A percentile compares a stretch with the other conserved stretches of the same genome.
phyloP scores from a whole-genome alignment of 1,140 invertebrate genomes.

The Aphelinus certus region DNA sequence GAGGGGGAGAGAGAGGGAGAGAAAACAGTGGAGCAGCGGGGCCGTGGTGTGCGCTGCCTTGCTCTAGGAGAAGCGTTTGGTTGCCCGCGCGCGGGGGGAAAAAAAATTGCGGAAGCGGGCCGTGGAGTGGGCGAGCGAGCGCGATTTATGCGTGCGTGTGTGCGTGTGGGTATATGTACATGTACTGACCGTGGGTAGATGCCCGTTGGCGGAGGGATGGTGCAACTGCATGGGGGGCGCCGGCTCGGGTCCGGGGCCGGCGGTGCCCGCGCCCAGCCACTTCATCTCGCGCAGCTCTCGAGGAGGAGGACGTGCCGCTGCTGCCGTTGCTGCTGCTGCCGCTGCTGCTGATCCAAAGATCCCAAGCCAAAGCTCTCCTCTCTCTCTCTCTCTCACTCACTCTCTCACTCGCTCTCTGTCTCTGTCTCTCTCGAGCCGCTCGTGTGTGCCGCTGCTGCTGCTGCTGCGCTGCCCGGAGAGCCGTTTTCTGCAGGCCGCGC shows the following conservation, averaged over 20 bases:
- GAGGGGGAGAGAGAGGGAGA: slow-evolving; percentile 13
- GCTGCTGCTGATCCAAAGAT: no score
- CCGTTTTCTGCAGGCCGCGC: slow-evolving; percentile 23
- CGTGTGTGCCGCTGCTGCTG: no score
- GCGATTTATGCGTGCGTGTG: no score
- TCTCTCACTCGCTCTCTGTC: neutral
- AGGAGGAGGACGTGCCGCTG: no score
- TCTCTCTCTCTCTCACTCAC: neutral
- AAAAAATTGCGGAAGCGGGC: slow-evolving; percentile 14
- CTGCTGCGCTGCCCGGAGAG: neutral
- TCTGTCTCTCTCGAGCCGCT: neutral
- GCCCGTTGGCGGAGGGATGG: slow-evolving; percentile 63
- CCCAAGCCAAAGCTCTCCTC: no score
- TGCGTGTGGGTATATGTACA: no score
- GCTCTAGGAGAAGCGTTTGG: no score
- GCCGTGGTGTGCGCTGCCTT: no score
- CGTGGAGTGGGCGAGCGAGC: neutral
- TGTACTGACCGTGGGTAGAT: slow-evolving; percentile 59
- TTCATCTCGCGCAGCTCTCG: slow-evolving; percentile 53
- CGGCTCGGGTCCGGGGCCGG: slow-evolving; percentile 61
- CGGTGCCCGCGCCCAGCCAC: slow-evolving; percentile 63
- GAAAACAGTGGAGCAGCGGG: slow-evolving; percentile 7
- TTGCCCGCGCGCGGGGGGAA: no score
- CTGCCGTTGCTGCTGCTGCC: no score
- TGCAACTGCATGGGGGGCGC: slow-evolving; percentile 64